A percentile compares a stretch with the other conserved stretches of the same genome.
Evolutionary conservation across 2,113 vertebrate species (phyloP).

Genomic region (Alethe castanea): DNA sequence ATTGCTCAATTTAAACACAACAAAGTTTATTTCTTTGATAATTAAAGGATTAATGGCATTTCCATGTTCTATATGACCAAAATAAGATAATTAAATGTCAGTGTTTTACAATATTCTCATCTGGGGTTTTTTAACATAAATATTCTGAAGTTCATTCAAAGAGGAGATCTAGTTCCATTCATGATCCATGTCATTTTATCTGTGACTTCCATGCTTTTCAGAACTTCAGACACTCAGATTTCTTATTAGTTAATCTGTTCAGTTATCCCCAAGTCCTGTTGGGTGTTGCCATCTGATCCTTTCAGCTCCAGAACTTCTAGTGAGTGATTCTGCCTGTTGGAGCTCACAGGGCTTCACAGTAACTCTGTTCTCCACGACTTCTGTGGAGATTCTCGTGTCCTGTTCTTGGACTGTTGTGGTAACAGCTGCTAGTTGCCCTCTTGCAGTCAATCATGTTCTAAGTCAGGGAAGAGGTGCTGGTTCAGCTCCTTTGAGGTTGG

Average conservation of each 20-base stretch:
- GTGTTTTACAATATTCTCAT: not conserved
- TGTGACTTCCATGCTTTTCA: not conserved
- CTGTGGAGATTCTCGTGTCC: not conserved
- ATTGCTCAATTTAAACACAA: not conserved
- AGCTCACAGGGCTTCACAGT: not conserved
- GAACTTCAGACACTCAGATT: not conserved
- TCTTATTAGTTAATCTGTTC: not conserved
- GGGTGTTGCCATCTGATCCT: not conserved
- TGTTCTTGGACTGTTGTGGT: not conserved
- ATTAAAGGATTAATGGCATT: not conserved
- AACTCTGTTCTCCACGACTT: not conserved
- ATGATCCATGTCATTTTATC: not conserved
- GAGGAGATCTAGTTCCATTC: not conserved
- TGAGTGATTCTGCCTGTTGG: not conserved
- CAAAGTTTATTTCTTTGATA: not conserved
- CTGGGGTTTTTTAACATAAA: not conserved
- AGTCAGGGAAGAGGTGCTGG: not conserved
- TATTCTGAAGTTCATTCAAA: not conserved
- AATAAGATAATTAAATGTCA: not conserved
- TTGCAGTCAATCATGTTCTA: not conserved
- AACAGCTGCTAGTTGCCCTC: not conserved
- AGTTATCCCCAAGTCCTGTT: not conserved
- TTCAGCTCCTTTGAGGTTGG: not conserved
- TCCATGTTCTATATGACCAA: not conserved
- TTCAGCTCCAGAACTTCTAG: not conserved